Evolutionary conservation across 92 coral and sea anemone species (phyloP).

Genomic region (Actinostola sp.): DNA sequence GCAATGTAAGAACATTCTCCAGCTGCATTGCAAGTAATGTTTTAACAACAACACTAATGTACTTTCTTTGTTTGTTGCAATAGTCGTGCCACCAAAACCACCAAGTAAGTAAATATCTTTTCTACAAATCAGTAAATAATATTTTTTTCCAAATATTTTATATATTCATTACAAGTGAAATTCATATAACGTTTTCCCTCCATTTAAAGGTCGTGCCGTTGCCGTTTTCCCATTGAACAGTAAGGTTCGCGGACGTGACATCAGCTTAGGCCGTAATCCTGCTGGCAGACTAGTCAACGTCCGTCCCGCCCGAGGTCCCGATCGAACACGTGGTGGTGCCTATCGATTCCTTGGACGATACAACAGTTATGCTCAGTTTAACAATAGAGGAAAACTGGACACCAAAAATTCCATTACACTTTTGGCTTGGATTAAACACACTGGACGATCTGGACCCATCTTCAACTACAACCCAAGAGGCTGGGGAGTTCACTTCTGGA

Average conservation of each 20-base stretch:
- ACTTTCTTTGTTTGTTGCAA: too few relatives aligned
- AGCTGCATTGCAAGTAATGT: too few relatives aligned
- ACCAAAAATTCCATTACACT: slow-evolving; percentile 63
- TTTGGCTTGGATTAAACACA: slow-evolving; percentile 72
- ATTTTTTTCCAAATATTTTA: too few relatives aligned
- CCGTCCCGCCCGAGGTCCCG: slow-evolving; percentile 65
- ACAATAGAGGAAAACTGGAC: slow-evolving; percentile 66
- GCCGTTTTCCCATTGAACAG: slow-evolving; percentile 46
- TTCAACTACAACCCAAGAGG: slow-evolving; percentile 71
- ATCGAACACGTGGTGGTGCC: slow-evolving; percentile 70
- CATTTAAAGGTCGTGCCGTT: too few relatives aligned
- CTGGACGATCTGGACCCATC: slow-evolving; percentile 73
- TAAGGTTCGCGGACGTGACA: slow-evolving; percentile 60
- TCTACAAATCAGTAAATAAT: too few relatives aligned
- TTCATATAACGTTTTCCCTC: too few relatives aligned
- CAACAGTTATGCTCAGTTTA: slow-evolving; percentile 58
- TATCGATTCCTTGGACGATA: slow-evolving; percentile 50
- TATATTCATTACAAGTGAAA: too few relatives aligned
- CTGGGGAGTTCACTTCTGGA: slow-evolving; percentile 72
- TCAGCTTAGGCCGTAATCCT: slow-evolving; percentile 55
- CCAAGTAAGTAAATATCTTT: too few relatives aligned
- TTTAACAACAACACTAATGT: too few relatives aligned
- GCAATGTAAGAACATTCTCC: too few relatives aligned
- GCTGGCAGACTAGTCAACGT: slow-evolving; percentile 43
- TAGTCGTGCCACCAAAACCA: too few relatives aligned